Conservation (phyloP, 2,888 invertebrate genomes). For the Lobophora halterata region DNA sequence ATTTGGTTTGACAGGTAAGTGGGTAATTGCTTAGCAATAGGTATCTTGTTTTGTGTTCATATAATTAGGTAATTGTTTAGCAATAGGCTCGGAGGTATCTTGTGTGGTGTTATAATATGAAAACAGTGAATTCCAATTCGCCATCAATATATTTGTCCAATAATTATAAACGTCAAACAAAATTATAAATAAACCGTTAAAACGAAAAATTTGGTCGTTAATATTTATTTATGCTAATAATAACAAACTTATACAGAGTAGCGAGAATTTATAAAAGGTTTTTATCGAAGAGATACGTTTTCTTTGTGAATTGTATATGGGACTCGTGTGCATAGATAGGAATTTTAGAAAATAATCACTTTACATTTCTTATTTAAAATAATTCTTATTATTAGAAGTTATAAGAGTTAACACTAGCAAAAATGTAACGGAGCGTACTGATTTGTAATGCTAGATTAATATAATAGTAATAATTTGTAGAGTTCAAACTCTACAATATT, state of each 20-base stretch:
- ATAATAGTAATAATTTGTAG: too few species aligned
- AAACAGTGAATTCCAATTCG: constrained; percentile 2
- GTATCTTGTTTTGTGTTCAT: too few species aligned
- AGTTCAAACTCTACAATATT: too few species aligned
- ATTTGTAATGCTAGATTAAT: too few species aligned
- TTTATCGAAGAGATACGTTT: constrained; percentile 12
- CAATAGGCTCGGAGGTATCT: too few species aligned
- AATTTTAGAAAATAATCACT: too few species aligned
- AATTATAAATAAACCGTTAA: constrained; percentile 12
- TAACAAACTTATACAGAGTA: constrained; percentile 15
- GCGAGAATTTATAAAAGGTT: constrained; percentile 16
- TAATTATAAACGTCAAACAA: constrained; percentile 10
- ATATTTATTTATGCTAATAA: constrained; percentile 21
- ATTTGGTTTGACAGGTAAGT: too few species aligned
- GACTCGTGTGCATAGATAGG: constrained; percentile 2
- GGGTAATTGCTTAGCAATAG: not conserved
- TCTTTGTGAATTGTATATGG: constrained; percentile 14
- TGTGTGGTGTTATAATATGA: not conserved
- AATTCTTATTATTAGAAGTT: too few species aligned
- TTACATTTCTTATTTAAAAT: too few species aligned
- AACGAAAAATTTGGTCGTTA: constrained; percentile 11
- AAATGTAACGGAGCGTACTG: too few species aligned
- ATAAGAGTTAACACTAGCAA: too few species aligned
- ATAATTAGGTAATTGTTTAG: too few species aligned
- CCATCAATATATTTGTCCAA: constrained; percentile 7